These are phyloP conservation scores for Campoplex capitator DNA, from an alignment of 2,888 invertebrate genomes.

Conservation along the genomic window DNA sequence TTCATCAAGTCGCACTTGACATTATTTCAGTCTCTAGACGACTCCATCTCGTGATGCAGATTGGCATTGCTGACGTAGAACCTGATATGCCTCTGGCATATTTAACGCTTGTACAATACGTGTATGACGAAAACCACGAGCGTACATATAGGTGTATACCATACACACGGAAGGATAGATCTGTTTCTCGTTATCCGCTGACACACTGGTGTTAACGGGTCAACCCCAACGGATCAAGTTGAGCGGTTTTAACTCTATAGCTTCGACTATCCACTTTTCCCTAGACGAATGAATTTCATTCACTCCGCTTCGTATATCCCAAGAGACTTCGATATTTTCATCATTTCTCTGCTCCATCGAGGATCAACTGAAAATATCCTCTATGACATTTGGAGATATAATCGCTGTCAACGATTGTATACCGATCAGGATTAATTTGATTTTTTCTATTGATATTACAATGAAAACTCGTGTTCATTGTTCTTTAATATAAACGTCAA, in stretches of 20 bases:
- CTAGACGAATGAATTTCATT: constrained; percentile 28
- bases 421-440: neutral
- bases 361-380: neutral
- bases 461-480: neutral
- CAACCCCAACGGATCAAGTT: constrained; percentile 47
- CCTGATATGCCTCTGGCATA: constrained; percentile 26
- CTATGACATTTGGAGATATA: too few relatives aligned
- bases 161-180: constrained; percentile 19
- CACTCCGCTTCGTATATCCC: neutral
- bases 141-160: neutral
- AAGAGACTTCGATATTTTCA: constrained; percentile 26
- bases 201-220: constrained; percentile 45
- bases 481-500: neutral
- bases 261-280: constrained; percentile 26
- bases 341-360: neutral
- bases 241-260: constrained; percentile 28
- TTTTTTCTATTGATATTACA: neutral
- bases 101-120: constrained; percentile 29
- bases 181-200: constrained; percentile 57
- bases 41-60: constrained; percentile 23
- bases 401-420: neutral
- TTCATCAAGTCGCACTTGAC: constrained; percentile 55
- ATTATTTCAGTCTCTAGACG: constrained; percentile 43
- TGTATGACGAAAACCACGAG: constrained; percentile 7
- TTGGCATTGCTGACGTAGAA: constrained; percentile 29